Evolutionary conservation across 2,797 vertebrate species (phyloP).

Genomic region (Threskiornis aethiopicus): DNA sequence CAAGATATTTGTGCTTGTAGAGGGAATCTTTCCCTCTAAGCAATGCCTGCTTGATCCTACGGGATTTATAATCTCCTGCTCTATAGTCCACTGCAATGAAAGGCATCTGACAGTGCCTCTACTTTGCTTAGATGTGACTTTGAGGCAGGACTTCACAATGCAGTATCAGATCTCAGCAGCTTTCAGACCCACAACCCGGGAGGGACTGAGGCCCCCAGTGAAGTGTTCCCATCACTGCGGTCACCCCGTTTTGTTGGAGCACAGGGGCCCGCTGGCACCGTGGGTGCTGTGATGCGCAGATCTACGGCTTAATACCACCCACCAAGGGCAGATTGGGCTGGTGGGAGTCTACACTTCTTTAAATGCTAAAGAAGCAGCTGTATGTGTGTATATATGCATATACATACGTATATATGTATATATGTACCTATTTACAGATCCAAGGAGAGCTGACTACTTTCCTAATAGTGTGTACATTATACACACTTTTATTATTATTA

Average conservation of each 20-base stretch:
- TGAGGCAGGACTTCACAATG: not conserved
- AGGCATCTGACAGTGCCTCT: rapidly evolving
- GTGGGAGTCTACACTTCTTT: not conserved
- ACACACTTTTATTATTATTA: not conserved
- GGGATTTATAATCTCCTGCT: not conserved
- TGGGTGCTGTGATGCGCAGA: not conserved
- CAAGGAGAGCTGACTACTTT: not conserved
- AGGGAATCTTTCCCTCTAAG: not conserved
- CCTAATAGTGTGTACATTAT: not conserved
- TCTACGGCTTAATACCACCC: not conserved
- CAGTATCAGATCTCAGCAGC: not conserved
- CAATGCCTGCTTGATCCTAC: not conserved
- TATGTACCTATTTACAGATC: not conserved
- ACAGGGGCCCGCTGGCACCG: not conserved
- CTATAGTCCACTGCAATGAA: not conserved
- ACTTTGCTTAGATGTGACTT: not conserved
- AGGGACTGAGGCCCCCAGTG: not conserved
- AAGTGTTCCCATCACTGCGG: rapidly evolving
- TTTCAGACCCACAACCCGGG: not conserved
- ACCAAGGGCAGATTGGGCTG: not conserved
- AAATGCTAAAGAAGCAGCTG: not conserved
- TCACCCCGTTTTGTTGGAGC: not conserved
- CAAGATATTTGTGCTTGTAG: not conserved
- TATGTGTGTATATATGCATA: not conserved
- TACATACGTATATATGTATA: not conserved